Evolutionary conservation across 2,888 invertebrate species (phyloP), one percentile per base, ranked within the genome.

Genomic region (Drosophila diplacantha): DNA sequence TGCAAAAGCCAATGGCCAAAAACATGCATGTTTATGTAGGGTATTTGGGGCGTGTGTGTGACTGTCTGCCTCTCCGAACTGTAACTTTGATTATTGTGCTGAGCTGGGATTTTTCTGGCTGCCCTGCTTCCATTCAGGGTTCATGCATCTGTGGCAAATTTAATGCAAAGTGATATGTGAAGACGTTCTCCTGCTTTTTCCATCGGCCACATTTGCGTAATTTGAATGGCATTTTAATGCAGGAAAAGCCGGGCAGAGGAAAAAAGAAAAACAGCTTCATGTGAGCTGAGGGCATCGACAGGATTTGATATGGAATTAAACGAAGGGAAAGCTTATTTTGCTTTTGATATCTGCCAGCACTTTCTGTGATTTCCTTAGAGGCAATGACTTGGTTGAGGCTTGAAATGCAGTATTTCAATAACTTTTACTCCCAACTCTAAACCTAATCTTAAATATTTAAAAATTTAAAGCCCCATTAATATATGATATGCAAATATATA

Each of bases 1-100:
- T 72, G 75, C 73, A 50, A 49, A 61, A 65, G 70, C 63, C 81
- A 79, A 73, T 73, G 74, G 39, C 78, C 66, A 47, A 50, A 58
- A 59, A 50, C 65, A 66, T 63, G 41, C n/a, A 49, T 12, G 26
- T 16, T 37, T 37, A n/a, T 29, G 12, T 29, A 9, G 44, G 44
- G 44, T 31, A 31, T 46, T 9, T 3, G 9, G 5, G 5, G 2
- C 2, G 50, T 37, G 26, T 38, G 18, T 9, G 5, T 41, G 9
- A 0, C 3, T 29, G 26, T 26, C 18, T 26, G 22, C 12, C 20
- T 49, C 46, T 39, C 14, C 16, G 38, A 32, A 32, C 59, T 50
- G 62, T 69, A 44, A 61, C 43, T 49, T 52, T 52, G 50, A 49
- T 66, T 67, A 64, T 64, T 66, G 61, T 61, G 64, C 67, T 56